Evolutionary conservation across 2,888 invertebrate genomes (phyloP), one percentile per base, ranked within the genome.

Genomic region (Macrophya alboannulata): DNA sequence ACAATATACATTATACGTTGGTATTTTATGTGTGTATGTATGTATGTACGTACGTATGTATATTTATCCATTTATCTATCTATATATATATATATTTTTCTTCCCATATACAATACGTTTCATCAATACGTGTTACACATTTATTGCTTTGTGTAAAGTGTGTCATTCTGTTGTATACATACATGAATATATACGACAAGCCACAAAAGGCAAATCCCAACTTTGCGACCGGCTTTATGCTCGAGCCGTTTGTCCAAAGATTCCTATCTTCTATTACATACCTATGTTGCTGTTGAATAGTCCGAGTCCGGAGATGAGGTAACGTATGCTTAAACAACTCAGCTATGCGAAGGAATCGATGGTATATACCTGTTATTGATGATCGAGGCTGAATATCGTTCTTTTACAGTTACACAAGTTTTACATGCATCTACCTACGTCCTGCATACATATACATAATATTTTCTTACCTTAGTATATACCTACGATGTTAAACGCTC

Each of bases 201-300:
- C 48, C 77, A 51, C 40, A 77, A 77, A 55, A 77, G 77, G 77
- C 51, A 25, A 51, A 77, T 77, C 31, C 31, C 31, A 51, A 77
- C 51, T 77, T 77, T 51, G 17, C 84, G 31, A 45, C 65, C 45
- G 77, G 48, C 65, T 82, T 74, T 74, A 85, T 84, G 81, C 85
- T 62, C 51, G 85, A 72, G 72, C 40, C 72, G 45, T 72, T 72
- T 45, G 21, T 72, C 86, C 85, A 84, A 72, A 85, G 86, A 82
- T 86, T 87, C 84, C 71, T n/a, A 68, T 82, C 68, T 84, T 84
- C 72, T 86, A 85, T 86, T 86, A 37, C 43, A 31, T 86, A 31
- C 85, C 76, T 86, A 86, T 84, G 86, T 86, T 79, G 87, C 87
- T 86, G 85, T 81, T 77, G 17, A 31, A 25, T 31, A 51, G 51